Conservation (phyloP, 2,797 vertebrate genomes). For the Natrix natrix region DNA sequence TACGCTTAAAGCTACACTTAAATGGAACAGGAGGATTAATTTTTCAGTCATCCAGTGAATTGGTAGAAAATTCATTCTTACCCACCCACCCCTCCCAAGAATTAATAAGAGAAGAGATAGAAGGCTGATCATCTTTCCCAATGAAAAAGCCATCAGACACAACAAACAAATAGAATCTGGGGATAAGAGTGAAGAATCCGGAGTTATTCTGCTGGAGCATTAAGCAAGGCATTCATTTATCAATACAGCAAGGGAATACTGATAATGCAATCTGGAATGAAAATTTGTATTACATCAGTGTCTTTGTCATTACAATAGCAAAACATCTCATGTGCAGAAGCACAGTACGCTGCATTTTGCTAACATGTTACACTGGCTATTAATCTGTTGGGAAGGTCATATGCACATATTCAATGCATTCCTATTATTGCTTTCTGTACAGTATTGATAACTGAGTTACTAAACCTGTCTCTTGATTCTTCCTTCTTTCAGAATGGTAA, state of each 20-base stretch:
- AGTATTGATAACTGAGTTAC: constrained; percentile 69
- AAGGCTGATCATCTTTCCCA: background rate
- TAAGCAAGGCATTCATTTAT: constrained; percentile 58
- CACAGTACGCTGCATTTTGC: constrained; percentile 65
- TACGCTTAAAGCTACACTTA: background rate
- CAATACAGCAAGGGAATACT: constrained; percentile 60
- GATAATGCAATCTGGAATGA: constrained; percentile 66
- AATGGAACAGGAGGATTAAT: background rate
- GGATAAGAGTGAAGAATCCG: background rate
- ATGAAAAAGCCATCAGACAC: background rate
- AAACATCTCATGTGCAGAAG: constrained; percentile 53
- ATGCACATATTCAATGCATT: constrained; percentile 62
- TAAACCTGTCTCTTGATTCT: constrained; percentile 61
- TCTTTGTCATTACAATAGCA: constrained; percentile 57
- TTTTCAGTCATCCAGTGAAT: background rate
- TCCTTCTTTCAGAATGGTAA: constrained; percentile 64
- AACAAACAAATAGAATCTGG: background rate
- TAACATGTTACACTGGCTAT: constrained; percentile 56
- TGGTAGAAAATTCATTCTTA: background rate
- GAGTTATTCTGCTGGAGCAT: constrained; percentile 25
- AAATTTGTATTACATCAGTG: constrained; percentile 57
- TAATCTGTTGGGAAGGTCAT: constrained; percentile 68
- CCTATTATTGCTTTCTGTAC: constrained; percentile 69
- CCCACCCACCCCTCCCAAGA: background rate
- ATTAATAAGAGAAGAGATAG: constrained; percentile 3